Evolutionary conservation across 2,888 invertebrate species (phyloP).

Genomic region (Panzeria rudis): DNA sequence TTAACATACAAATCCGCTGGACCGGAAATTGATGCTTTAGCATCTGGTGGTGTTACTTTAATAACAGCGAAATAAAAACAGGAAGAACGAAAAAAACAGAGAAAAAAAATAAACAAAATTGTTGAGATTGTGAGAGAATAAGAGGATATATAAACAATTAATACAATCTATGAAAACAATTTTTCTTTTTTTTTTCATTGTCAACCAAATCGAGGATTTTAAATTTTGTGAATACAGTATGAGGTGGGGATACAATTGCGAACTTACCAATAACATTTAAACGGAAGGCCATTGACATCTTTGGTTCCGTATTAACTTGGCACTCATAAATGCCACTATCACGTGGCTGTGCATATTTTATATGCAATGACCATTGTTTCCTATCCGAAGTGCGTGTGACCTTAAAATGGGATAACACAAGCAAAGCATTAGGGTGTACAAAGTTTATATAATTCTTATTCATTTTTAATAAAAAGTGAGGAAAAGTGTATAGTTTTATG

Average conservation of each 20-base stretch:
- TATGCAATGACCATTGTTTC: slow-evolving; percentile 92
- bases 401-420: slow-evolving; percentile 36
- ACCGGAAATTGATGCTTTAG: slow-evolving; percentile 88
- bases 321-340: slow-evolving; percentile 89
- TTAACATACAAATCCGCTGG: slow-evolving; percentile 89
- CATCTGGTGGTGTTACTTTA: slow-evolving; percentile 85
- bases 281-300: slow-evolving; percentile 89
- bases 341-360: slow-evolving; percentile 93
- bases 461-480: background rate
- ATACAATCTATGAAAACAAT: slow-evolving; percentile 22
- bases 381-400: slow-evolving; percentile 62
- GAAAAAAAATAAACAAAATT: slow-evolving; percentile 13
- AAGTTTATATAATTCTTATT: background rate
- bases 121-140: slow-evolving; percentile 14
- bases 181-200: slow-evolving; percentile 27
- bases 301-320: slow-evolving; percentile 91
- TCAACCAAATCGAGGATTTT: slow-evolving; percentile 35
- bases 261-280: slow-evolving; percentile 72
- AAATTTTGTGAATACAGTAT: background rate
- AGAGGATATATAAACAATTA: slow-evolving; percentile 44
- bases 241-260: background rate
- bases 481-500: too few relatives aligned
- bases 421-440: background rate
- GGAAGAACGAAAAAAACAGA: slow-evolving; percentile 23
- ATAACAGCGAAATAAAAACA: slow-evolving; percentile 66